Conservation (phyloP, 2,113 vertebrate species). For the Pseudopipra pipra region DNA sequence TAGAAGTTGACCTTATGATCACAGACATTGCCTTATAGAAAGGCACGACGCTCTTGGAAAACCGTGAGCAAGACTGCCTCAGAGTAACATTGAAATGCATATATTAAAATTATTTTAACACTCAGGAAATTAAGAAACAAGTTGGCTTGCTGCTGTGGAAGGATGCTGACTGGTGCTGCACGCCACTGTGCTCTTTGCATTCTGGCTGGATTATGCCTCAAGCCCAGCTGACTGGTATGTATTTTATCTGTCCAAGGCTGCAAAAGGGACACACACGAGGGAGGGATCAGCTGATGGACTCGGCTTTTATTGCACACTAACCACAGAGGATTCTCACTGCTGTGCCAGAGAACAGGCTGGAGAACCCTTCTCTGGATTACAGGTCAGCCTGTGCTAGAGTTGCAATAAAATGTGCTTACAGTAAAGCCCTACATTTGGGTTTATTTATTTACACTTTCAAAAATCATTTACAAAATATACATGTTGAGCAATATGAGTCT, state of each 20-base stretch:
- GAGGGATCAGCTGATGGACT: background rate
- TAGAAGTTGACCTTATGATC: background rate
- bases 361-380: background rate
- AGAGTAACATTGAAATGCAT: background rate
- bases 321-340: background rate
- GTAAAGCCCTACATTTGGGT: background rate
- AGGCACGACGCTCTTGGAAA: background rate
- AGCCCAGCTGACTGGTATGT: background rate
- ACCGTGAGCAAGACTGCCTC: background rate
- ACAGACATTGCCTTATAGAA: background rate
- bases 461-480: background rate
- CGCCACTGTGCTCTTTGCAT: accelerated
- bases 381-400: background rate
- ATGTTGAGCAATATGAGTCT: background rate
- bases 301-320: background rate
- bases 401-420: background rate
- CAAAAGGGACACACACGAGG: background rate
- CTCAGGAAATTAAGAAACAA: background rate
- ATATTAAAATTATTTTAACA: background rate
- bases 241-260: background rate
- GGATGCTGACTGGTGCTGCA: background rate
- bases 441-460: background rate
- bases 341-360: background rate
- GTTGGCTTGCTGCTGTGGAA: background rate
- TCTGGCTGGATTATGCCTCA: background rate